These are phyloP conservation scores for Cryptus viduatorius DNA, from an alignment of 2,888 invertebrate genomes.

Conservation along the genomic window DNA sequence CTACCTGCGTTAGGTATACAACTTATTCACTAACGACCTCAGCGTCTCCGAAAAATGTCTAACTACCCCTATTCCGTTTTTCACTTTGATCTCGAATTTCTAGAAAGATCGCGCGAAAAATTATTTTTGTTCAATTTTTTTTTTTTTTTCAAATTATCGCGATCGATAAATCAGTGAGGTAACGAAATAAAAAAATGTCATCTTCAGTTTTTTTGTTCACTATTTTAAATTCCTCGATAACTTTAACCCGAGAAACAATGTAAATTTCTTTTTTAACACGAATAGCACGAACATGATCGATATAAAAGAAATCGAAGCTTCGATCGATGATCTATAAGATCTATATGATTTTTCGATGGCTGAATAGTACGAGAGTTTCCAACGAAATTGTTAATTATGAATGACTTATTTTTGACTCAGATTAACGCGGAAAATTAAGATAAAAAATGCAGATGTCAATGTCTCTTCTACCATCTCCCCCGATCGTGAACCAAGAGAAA, in stretches of 20 bases:
- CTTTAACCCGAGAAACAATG: background rate
- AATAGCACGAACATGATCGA: background rate
- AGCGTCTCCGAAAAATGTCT: background rate
- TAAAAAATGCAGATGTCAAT: too few species aligned
- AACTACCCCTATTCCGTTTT: background rate
- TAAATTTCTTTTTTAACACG: background rate
- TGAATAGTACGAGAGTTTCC: background rate
- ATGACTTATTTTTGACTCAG: background rate
- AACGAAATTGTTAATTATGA: too few species aligned
- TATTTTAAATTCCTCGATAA: background rate
- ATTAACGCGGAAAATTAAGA: background rate
- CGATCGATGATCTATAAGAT: background rate
- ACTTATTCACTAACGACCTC: too few species aligned
- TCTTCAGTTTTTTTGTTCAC: too few species aligned
- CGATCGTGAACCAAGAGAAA: constrained; percentile 48
- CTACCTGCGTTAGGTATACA: background rate
- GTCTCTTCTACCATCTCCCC: background rate
- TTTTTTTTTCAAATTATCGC: too few species aligned
- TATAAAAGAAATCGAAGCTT: background rate
- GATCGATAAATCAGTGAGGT: too few species aligned
- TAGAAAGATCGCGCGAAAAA: background rate
- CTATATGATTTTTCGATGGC: background rate
- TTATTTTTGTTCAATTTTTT: too few species aligned
- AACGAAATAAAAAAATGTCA: too few species aligned
- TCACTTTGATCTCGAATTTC: background rate